A percentile compares a stretch with the other conserved stretches of the same genome.
Conservation (phyloP, 2,888 invertebrate species). For the Onchidella celtica region DNA sequence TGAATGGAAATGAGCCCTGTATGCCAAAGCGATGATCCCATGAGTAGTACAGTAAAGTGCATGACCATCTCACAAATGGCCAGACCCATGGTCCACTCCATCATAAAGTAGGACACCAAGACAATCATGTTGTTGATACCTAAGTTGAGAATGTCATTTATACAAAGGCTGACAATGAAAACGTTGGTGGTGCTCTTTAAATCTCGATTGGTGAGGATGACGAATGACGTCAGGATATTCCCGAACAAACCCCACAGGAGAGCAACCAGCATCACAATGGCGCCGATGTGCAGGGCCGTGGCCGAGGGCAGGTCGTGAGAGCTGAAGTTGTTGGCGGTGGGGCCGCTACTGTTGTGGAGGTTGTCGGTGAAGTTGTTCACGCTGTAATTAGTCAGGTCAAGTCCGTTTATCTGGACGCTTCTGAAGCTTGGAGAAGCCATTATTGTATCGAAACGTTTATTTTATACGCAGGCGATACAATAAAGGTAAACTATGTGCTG, state of each 20-base stretch:
- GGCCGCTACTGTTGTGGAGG: background rate
- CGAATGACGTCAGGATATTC: conserved; percentile 71
- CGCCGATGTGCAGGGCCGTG: conserved; percentile 68
- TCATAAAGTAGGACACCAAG: conserved; percentile 73
- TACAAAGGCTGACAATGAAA: conserved; percentile 77
- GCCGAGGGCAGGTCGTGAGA: conserved; percentile 60
- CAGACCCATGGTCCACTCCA: conserved; percentile 72
- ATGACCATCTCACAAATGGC: conserved; percentile 75
- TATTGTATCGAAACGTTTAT: no score
- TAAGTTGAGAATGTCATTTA: conserved; percentile 76
- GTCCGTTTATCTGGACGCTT: background rate
- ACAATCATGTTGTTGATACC: conserved; percentile 75
- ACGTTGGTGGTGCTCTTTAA: conserved; percentile 76
- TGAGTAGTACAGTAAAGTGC: conserved; percentile 76
- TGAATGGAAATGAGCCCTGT: conserved; percentile 78
- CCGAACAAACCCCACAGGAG: conserved; percentile 72
- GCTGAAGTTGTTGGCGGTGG: conserved; percentile 4
- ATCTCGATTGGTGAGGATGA: conserved; percentile 66
- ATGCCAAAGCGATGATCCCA: conserved; percentile 78
- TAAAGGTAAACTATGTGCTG: no score
- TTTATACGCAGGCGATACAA: no score
- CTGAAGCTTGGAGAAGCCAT: conserved; percentile 20
- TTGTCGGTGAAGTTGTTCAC: background rate
- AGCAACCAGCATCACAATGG: conserved; percentile 72
- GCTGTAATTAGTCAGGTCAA: conserved; percentile 14